phyloP scores from a whole-genome alignment of 2,797 vertebrate genomes.

The Gymnothorax reevesii region DNA sequence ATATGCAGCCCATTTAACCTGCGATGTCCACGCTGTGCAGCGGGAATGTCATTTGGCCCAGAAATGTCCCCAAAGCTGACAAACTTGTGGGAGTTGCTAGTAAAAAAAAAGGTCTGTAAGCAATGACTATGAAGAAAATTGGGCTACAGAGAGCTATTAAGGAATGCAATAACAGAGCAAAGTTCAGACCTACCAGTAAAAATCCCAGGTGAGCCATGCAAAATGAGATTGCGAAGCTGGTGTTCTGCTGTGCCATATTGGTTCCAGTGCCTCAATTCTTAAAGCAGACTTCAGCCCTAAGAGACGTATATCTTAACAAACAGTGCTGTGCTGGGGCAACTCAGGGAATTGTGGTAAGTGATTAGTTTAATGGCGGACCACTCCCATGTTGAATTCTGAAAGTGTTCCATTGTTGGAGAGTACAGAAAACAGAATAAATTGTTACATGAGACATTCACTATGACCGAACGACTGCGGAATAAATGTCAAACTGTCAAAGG shows the following conservation, averaged over 20 bases:
- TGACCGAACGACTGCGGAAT: not conserved
- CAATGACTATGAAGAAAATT: not conserved
- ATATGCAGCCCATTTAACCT: not conserved
- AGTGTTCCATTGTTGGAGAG: not conserved
- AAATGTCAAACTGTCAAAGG: not conserved
- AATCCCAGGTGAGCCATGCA: constrained; percentile 2
- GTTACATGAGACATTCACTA: not conserved
- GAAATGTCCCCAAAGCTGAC: constrained; percentile 3
- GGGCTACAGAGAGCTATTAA: constrained; percentile 6
- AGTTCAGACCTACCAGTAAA: not conserved
- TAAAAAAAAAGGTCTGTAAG: not conserved
- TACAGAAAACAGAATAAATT: not conserved
- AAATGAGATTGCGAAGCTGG: not conserved
- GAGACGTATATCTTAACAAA: not conserved
- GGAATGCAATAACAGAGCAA: constrained; percentile 7
- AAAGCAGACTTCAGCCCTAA: not conserved
- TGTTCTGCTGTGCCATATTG: not conserved
- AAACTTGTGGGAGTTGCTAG: not conserved
- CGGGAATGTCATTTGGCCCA: not conserved
- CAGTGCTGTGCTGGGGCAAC: not conserved
- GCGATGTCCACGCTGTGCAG: not conserved
- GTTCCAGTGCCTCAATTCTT: not conserved
- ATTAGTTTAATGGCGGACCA: constrained; percentile 3
- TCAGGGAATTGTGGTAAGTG: not conserved
- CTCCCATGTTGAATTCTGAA: not conserved